These are phyloP conservation scores for Homalodisca vitripennis DNA, from an alignment of 1,140 invertebrate genomes.

Conservation along the genomic window DNA sequence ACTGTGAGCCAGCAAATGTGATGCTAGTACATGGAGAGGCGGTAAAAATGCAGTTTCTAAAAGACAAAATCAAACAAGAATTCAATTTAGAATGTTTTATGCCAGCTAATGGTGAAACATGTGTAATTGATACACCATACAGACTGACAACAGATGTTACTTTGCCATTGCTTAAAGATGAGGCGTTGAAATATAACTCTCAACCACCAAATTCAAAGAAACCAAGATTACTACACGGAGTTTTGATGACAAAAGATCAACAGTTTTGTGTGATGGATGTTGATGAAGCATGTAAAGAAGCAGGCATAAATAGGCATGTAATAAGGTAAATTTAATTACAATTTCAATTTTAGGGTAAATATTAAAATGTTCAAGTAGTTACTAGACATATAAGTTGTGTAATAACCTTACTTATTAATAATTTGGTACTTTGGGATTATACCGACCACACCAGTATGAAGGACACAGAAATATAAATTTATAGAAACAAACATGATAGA, in stretches of 20 bases:
- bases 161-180: constrained; percentile 77
- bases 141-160: constrained; percentile 90
- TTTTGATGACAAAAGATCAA: constrained; percentile 88
- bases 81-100: constrained; percentile 90
- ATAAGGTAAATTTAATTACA: constrained; percentile 58
- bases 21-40: constrained; percentile 93
- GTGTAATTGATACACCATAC: constrained; percentile 79
- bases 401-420: no score
- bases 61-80: constrained; percentile 75
- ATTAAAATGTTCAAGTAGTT: neutral
- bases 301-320: constrained; percentile 78
- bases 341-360: no score
- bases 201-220: constrained; percentile 86
- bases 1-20: constrained; percentile 97
- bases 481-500: no score
- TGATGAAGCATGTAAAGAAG: constrained; percentile 84
- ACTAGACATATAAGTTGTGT: neutral
- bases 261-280: constrained; percentile 85
- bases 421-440: no score
- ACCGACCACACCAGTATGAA: no score
- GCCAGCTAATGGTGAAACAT: constrained; percentile 96
- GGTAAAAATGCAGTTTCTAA: constrained; percentile 71
- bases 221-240: constrained; percentile 81
- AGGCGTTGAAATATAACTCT: constrained; percentile 73
- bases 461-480: no score